phyloP scores from a whole-genome alignment of 1,140 invertebrate genomes.

The Caenorhabditis briggsae region DNA sequence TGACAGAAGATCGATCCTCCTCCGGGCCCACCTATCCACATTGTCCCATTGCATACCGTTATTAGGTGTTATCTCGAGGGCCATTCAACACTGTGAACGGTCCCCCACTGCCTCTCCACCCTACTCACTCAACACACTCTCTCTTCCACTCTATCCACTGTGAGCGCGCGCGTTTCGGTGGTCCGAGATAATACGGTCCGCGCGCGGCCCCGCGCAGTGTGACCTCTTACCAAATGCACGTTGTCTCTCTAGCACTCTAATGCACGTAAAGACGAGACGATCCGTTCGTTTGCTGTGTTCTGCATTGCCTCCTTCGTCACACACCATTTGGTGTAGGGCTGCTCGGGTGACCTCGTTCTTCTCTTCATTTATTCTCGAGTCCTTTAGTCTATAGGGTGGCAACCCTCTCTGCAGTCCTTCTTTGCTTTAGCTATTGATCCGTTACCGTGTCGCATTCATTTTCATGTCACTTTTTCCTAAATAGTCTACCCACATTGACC shows the following conservation, averaged over 20 bases:
- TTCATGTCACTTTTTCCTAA: too few species aligned
- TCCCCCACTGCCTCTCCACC: not conserved
- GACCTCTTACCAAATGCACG: slow-evolving; percentile 18
- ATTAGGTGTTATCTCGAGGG: slow-evolving; percentile 50
- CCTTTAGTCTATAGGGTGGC: not conserved
- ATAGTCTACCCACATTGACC: too few species aligned
- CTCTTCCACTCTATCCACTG: not conserved
- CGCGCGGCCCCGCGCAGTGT: not conserved
- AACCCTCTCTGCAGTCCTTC: too few species aligned
- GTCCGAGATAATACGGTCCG: slow-evolving; percentile 48
- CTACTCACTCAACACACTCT: not conserved
- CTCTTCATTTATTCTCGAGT: not conserved
- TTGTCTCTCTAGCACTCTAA: not conserved
- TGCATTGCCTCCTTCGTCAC: not conserved
- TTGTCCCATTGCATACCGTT: not conserved
- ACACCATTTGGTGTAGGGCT: slow-evolving; percentile 16
- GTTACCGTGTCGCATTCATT: too few species aligned
- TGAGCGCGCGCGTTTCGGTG: slow-evolving; percentile 18
- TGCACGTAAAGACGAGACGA: not conserved
- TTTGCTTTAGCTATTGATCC: not conserved
- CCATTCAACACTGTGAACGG: slow-evolving; percentile 28
- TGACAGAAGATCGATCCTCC: not conserved
- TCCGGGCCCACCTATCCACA: not conserved
- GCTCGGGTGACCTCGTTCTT: not conserved
- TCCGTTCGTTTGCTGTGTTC: slow-evolving; percentile 38